A percentile compares a stretch with the other conserved stretches of the same genome.
These are phyloP conservation scores for Coranthus polyacanthus DNA, from an alignment of 2,797 vertebrate species.

Conservation along the genomic window DNA sequence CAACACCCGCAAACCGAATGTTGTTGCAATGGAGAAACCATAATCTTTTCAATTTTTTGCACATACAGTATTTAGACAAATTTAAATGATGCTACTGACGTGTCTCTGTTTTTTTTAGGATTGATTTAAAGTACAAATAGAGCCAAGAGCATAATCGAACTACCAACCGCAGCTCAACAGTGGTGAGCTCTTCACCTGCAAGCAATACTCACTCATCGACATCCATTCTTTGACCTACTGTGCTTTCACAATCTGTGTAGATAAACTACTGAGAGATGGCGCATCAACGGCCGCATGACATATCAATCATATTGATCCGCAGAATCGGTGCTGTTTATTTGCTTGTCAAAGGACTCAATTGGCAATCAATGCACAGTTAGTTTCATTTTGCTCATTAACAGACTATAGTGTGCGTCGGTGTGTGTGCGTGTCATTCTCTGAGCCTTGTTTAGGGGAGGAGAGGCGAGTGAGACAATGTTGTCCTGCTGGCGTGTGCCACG, in stretches of 20 bases:
- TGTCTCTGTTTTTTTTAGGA: background rate
- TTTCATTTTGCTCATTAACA: slow-evolving; percentile 76
- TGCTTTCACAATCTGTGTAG: slow-evolving; percentile 43
- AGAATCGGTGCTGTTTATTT: slow-evolving; percentile 78
- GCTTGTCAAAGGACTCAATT: slow-evolving; percentile 79
- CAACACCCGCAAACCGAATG: slow-evolving; percentile 1
- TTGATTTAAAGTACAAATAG: background rate
- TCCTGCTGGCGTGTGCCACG: slow-evolving; percentile 82
- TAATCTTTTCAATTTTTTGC: slow-evolving; percentile 3
- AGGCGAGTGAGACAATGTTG: slow-evolving; percentile 75
- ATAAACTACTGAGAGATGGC: slow-evolving; percentile 31
- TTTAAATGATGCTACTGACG: background rate
- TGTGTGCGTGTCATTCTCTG: slow-evolving; percentile 28
- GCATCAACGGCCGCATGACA: slow-evolving; percentile 54
- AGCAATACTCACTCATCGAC: slow-evolving; percentile 47
- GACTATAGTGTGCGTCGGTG: slow-evolving; percentile 22
- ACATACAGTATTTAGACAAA: background rate
- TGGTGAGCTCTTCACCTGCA: slow-evolving; percentile 5
- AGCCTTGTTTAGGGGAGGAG: slow-evolving; percentile 66
- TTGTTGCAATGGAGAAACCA: background rate
- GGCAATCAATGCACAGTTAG: slow-evolving; percentile 76
- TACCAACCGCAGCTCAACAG: background rate
- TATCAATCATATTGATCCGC: slow-evolving; percentile 73
- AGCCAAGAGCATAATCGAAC: background rate
- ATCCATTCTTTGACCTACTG: slow-evolving; percentile 49